These are phyloP conservation scores for Ichneumoninae sp. DNA, from an alignment of 2,888 invertebrate species.

Conservation along the genomic window DNA sequence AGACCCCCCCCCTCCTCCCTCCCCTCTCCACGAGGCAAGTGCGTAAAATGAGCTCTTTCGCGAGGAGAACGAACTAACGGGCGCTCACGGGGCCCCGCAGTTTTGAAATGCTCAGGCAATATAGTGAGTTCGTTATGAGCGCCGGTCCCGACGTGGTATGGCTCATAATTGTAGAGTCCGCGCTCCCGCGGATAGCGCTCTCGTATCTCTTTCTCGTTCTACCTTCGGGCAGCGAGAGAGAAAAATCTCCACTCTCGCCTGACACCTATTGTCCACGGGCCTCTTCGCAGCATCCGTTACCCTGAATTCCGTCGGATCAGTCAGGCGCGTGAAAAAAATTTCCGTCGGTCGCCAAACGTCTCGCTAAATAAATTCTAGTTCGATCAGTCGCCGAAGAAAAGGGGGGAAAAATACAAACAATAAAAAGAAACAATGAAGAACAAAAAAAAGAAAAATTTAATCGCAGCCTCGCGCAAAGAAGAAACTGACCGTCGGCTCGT, in stretches of 20 bases:
- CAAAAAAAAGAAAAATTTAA: background rate
- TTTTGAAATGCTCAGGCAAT: conserved; percentile 76
- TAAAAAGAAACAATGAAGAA: background rate
- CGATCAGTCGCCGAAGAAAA: background rate
- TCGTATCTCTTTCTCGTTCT: conserved; percentile 65
- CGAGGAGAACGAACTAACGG: conserved; percentile 40
- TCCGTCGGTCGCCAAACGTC: background rate
- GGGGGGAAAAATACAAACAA: background rate
- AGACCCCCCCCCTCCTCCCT: too few species aligned
- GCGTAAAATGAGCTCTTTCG: conserved; percentile 64
- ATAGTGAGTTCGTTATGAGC: conserved; percentile 83
- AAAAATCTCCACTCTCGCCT: conserved; percentile 72
- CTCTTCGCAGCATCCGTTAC: background rate
- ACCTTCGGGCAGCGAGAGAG: conserved; percentile 77
- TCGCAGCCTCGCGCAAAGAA: background rate
- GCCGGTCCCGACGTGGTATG: conserved; percentile 80
- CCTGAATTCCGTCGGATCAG: background rate
- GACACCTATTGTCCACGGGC: conserved; percentile 79
- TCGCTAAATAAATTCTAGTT: background rate
- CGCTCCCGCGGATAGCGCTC: conserved; percentile 71
- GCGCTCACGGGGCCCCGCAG: conserved; percentile 48
- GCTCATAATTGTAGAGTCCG: conserved; percentile 83
- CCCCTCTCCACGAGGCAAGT: conserved; percentile 54
- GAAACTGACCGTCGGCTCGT: conserved; percentile 31
- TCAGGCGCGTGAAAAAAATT: background rate